Evolutionary conservation across 2,888 invertebrate genomes (phyloP).

Genomic region (Oligia strigilis): DNA sequence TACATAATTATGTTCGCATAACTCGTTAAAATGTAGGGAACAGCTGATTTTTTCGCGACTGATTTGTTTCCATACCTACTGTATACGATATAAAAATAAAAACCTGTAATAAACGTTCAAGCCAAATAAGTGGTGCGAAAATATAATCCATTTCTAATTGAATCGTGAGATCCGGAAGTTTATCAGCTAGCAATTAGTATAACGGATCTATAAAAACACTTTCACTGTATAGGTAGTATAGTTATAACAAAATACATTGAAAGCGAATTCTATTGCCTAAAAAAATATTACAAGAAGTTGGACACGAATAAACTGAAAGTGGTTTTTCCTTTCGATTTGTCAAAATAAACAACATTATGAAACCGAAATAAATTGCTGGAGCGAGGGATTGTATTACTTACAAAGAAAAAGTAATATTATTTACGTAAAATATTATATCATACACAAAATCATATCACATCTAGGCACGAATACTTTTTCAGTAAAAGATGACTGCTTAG

Average conservation of each 20-base stretch:
- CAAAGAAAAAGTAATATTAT: not conserved
- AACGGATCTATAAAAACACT: slow-evolving; percentile 52
- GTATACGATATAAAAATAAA: not conserved
- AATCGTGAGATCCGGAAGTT: slow-evolving; percentile 48
- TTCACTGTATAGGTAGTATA: slow-evolving; percentile 22
- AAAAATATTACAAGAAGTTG: not conserved
- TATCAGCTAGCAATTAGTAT: slow-evolving; percentile 28
- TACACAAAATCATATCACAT: not conserved
- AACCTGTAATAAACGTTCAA: not conserved
- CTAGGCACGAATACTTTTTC: slow-evolving; percentile 10
- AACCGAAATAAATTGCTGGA: slow-evolving; percentile 6
- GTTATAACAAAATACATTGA: slow-evolving; percentile 5
- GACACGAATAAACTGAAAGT: not conserved
- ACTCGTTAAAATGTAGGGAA: too few species aligned
- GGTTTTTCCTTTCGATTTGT: not conserved
- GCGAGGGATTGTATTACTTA: not conserved
- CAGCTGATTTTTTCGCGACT: too few species aligned
- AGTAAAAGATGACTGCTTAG: not conserved
- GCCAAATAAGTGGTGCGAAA: slow-evolving; percentile 25
- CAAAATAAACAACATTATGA: slow-evolving; percentile 17
- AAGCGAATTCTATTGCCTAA: not conserved
- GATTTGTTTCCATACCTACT: too few species aligned
- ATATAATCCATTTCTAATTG: slow-evolving; percentile 42
- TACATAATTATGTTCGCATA: too few species aligned
- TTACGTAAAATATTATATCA: not conserved